Evolutionary conservation across 2,113 vertebrate species (phyloP).

Genomic region (Ctenodactylus gundi): DNA sequence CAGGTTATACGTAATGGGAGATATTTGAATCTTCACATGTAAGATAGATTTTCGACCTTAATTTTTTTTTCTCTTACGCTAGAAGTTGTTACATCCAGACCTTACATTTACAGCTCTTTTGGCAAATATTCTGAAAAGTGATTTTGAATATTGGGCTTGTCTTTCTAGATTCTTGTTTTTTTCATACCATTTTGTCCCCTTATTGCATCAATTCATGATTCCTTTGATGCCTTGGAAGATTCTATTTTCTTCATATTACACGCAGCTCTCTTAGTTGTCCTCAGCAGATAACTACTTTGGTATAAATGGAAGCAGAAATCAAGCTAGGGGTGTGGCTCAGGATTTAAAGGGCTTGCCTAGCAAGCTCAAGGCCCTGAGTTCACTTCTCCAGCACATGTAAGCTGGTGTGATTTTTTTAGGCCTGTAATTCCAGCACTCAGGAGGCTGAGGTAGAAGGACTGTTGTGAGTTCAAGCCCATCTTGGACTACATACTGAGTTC

Average conservation of each 20-base stretch:
- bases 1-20: background rate
- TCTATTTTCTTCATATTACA: background rate
- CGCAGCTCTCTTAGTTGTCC: background rate
- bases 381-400: no score
- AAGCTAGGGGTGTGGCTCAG: no score
- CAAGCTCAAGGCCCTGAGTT: no score
- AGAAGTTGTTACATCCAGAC: background rate
- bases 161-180: background rate
- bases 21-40: background rate
- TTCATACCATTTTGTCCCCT: background rate
- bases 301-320: slow-evolving; percentile 19
- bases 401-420: no score
- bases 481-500: no score
- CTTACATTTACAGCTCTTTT: background rate
- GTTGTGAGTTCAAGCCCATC: no score
- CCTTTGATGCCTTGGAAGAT: background rate
- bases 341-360: no score
- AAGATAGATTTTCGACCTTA: background rate
- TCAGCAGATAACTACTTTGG: background rate
- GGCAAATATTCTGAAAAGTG: background rate
- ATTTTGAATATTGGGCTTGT: background rate
- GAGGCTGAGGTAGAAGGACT: no score
- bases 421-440: no score
- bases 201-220: background rate
- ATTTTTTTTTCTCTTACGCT: background rate